Conservation (phyloP, 2,113 vertebrate genomes). For the Cyprinodon variegatus region DNA sequence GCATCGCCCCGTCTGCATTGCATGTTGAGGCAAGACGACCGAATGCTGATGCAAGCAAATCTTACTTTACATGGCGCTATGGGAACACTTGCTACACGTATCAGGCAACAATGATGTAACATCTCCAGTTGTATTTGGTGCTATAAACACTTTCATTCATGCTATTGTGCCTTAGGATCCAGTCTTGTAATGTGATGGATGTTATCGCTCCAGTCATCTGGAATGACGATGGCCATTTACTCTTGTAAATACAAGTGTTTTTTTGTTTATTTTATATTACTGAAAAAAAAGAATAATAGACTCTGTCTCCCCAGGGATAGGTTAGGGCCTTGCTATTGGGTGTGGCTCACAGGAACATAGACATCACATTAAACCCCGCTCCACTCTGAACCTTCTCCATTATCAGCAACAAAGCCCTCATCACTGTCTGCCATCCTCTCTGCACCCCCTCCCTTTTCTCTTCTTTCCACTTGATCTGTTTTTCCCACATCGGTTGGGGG, state of each 20-base stretch:
- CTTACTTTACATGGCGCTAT: constrained; percentile 15
- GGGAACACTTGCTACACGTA: constrained; percentile 25
- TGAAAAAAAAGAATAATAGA: constrained; percentile 27
- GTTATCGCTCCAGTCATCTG: constrained; percentile 61
- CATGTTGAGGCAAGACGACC: constrained; percentile 56
- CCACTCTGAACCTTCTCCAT: constrained; percentile 15
- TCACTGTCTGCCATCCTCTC: constrained; percentile 19
- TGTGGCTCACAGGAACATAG: constrained; percentile 30
- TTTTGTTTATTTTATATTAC: constrained; percentile 46
- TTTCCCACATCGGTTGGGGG: constrained; percentile 28
- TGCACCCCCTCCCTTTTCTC: neutral
- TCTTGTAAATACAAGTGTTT: constrained; percentile 7
- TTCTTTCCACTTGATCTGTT: constrained; percentile 34
- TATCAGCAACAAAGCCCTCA: constrained; percentile 17
- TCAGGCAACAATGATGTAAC: constrained; percentile 64
- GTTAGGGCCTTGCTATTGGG: neutral
- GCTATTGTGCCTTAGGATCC: constrained; percentile 32
- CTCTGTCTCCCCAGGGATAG: neutral
- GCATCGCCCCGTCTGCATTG: constrained; percentile 26
- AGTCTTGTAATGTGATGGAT: constrained; percentile 62
- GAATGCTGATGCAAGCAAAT: constrained; percentile 67
- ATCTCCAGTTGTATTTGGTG: constrained; percentile 6
- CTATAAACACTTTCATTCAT: constrained; percentile 3
- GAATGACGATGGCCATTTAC: constrained; percentile 55
- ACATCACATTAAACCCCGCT: constrained; percentile 50